These are phyloP conservation scores for Engraulis encrasicolus DNA, from an alignment of 2,113 vertebrate genomes.

Conservation along the genomic window DNA sequence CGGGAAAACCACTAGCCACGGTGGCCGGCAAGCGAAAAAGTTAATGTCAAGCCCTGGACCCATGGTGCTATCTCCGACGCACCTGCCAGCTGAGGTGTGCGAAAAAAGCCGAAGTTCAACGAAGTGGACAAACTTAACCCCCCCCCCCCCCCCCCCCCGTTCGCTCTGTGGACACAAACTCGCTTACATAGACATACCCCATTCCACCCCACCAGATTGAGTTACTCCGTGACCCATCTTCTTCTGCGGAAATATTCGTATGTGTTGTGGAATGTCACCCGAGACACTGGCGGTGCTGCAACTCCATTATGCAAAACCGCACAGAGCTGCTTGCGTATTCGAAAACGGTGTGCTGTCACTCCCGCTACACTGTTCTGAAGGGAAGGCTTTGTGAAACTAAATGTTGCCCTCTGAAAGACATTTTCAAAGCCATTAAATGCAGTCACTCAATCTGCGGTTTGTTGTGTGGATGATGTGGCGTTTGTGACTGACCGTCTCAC, in stretches of 20 bases:
- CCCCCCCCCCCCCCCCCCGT: too few species aligned
- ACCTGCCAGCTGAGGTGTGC: too few species aligned
- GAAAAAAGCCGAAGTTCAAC: too few species aligned
- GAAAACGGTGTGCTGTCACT: neutral
- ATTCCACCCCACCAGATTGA: slow-evolving; percentile 23
- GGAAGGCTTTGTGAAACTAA: neutral
- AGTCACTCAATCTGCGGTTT: neutral
- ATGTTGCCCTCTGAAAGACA: neutral
- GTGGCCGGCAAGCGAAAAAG: too few species aligned
- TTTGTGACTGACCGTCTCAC: neutral
- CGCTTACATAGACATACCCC: too few species aligned
- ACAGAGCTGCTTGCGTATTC: neutral
- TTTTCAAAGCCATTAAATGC: neutral
- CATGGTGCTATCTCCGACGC: too few species aligned
- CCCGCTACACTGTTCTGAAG: neutral
- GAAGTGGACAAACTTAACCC: too few species aligned
- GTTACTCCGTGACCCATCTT: slow-evolving; percentile 16
- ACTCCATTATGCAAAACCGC: neutral
- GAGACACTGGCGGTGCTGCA: neutral
- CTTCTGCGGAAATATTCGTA: neutral
- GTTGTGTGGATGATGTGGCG: neutral
- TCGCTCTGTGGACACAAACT: too few species aligned
- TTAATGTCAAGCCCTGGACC: too few species aligned
- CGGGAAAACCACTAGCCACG: too few species aligned
- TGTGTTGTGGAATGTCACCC: slow-evolving; percentile 5